These are phyloP conservation scores for Steinernema khuongi DNA, from an alignment of 1,140 invertebrate species.

Conservation along the genomic window DNA sequence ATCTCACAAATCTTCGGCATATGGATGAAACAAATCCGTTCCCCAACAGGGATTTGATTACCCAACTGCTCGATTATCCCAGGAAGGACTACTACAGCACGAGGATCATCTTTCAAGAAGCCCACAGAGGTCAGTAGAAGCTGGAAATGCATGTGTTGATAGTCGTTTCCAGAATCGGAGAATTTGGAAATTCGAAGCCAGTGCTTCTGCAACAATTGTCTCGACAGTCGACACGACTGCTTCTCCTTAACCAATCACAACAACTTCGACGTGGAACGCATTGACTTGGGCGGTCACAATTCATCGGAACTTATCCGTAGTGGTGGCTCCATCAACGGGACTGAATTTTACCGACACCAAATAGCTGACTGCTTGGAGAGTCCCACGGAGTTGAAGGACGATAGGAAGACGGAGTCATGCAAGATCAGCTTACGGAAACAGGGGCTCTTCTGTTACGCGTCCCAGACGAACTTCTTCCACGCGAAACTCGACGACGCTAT, in stretches of 20 bases:
- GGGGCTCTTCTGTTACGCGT: background rate
- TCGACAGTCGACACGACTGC: background rate
- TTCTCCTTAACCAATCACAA: background rate
- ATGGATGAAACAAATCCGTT: background rate
- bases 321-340: background rate
- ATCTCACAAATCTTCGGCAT: background rate
- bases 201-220: background rate
- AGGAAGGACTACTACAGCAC: background rate
- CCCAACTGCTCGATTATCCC: background rate
- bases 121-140: background rate
- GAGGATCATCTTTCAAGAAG: background rate
- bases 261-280: background rate
- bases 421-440: background rate
- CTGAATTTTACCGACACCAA: background rate
- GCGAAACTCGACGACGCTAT: background rate
- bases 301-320: background rate
- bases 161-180: background rate
- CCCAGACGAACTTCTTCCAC: constrained; percentile 2
- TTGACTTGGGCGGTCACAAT: background rate
- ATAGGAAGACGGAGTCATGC: background rate
- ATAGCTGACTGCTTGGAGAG: background rate
- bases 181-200: background rate
- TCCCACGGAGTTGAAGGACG: background rate
- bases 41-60: background rate
- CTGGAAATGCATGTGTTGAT: background rate